These are phyloP conservation scores for Motacilla tschutschensis DNA, from an alignment of 2,113 vertebrate species.

Conservation along the genomic window DNA sequence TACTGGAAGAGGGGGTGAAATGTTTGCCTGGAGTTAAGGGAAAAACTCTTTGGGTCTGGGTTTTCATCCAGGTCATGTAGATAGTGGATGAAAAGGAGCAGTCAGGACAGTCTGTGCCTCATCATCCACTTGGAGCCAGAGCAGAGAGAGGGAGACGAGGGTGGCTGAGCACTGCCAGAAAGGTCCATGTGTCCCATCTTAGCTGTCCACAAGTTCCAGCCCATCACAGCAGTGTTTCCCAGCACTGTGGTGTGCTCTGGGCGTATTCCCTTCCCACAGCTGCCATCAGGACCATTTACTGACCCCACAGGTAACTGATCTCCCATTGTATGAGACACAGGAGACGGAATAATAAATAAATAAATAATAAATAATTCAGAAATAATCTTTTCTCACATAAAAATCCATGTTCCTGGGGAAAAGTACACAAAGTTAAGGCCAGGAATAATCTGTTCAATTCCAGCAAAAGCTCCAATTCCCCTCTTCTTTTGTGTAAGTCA, in stretches of 20 bases:
- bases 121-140: slow-evolving; percentile 21
- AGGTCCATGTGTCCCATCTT: background rate
- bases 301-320: slow-evolving; percentile 43
- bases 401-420: slow-evolving; percentile 54
- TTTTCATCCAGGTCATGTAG: slow-evolving; percentile 32
- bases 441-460: slow-evolving; percentile 56
- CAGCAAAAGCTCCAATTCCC: slow-evolving; percentile 41
- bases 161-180: background rate
- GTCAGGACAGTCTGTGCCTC: background rate
- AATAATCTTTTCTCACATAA: slow-evolving; percentile 58
- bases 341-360: slow-evolving; percentile 1
- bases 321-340: background rate
- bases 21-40: slow-evolving; percentile 10
- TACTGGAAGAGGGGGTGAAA: slow-evolving; percentile 29
- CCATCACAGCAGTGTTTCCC: background rate
- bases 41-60: slow-evolving; percentile 10
- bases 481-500: slow-evolving; percentile 42
- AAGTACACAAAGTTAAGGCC: slow-evolving; percentile 48
- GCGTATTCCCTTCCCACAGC: background rate
- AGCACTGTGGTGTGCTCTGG: background rate
- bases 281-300: background rate
- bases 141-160: background rate
- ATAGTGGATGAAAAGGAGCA: background rate
- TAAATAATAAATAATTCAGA: slow-evolving; percentile 48
- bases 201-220: background rate